These are phyloP conservation scores for Podarcis cretensis DNA, from an alignment of 2,113 vertebrate genomes.

Conservation along the genomic window DNA sequence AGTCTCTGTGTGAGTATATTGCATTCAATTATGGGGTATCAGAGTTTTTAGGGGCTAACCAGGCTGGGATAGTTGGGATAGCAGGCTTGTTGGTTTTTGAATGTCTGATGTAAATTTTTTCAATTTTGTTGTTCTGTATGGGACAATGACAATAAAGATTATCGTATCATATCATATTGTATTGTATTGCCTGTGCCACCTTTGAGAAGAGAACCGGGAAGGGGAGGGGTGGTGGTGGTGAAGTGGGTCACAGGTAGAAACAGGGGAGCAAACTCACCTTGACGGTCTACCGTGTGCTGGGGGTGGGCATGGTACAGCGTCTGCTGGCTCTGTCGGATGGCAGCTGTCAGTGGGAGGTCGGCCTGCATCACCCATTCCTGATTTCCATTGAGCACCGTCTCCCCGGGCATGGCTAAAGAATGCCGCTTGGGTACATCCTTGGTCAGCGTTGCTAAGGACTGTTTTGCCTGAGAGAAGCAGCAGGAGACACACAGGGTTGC, in stretches of 20 bases:
- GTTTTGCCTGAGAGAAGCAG: constrained; percentile 86
- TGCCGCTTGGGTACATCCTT: constrained; percentile 98
- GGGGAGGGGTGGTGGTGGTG: not conserved
- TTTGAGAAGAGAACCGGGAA: not conserved
- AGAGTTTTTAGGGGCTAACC: too few species aligned
- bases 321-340: constrained; percentile 98
- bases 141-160: too few species aligned
- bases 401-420: constrained; percentile 94
- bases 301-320: constrained; percentile 93
- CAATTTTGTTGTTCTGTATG: too few species aligned
- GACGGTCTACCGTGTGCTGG: constrained; percentile 88
- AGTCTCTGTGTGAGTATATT: too few species aligned
- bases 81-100: too few species aligned
- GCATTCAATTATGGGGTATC: too few species aligned
- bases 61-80: too few species aligned
- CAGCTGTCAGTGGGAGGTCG: constrained; percentile 94
- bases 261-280: constrained; percentile 80
- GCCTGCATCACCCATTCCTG: constrained; percentile 99
- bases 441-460: constrained; percentile 95
- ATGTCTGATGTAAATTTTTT: too few species aligned
- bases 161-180: too few species aligned
- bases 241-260: not conserved
- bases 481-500: not conserved
- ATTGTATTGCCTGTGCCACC: not conserved
- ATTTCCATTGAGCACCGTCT: constrained; percentile 95